Evolutionary conservation across 2,797 vertebrate species (phyloP), one percentile per base, ranked within the genome.

Genomic region (Alca torda): DNA sequence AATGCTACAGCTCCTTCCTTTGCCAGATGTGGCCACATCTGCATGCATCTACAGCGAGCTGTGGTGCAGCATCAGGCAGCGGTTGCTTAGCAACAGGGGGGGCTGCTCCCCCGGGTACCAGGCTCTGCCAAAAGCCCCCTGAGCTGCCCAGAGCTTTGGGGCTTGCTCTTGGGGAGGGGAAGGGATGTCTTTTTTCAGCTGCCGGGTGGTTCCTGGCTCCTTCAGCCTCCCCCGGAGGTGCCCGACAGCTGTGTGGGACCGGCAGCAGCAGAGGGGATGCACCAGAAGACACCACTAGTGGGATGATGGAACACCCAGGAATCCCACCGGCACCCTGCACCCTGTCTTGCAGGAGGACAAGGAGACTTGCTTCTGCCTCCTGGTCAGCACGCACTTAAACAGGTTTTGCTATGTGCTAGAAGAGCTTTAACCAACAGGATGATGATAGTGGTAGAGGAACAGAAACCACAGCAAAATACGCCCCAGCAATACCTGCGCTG

Each of bases 81-180:
- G 5, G 98, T 96, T 98, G 97, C 97, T 79, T 97, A 92, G 98
- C 97, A 98, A 97, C 73, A 10, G 31, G 85, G 41, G 67, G 83
- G 51, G 46, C 64, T 93, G 88, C 87, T 93, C 85, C 94, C 79
- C 88, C 81, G 70, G 90, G 79, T 73, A 59, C 86, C 60, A 4
- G 28, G 37, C 84, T 65, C 51, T 68, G 43, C 61, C 19, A 1
- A 48, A 26, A 87, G 30, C 51, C 51, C 57, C 56, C 39, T 0
- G 8, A 14, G 35, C 37, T 78, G 43, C 61, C 61, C 31, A 3
- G 41, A 68, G 13, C 8, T 24, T 15, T 28, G 3, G 17, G 24
- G 39, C 21, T 64, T 16, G 8, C 37, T 53, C 18, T 4, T 0
- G 0, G 39, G 43, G 37, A 53, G 4, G 8, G 21, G 37, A 57